Evolutionary conservation across 2,888 invertebrate species (phyloP).

Genomic region (Elmis aenea): DNA sequence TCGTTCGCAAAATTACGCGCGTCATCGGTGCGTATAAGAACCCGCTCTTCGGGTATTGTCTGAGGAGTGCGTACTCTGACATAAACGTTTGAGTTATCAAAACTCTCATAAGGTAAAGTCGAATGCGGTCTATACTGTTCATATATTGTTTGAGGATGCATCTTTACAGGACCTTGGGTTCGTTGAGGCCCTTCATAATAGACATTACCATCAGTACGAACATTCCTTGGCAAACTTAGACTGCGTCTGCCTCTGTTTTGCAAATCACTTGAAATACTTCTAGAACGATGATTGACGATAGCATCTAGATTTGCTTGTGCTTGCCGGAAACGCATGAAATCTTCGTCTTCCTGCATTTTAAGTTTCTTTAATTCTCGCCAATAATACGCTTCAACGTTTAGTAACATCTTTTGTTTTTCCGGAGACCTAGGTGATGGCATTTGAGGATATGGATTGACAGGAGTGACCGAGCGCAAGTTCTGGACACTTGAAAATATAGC

Average conservation of each 20-base stretch:
- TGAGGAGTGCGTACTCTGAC: conserved; percentile 7
- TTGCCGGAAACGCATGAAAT: conserved; percentile 37
- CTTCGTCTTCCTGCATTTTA: conserved; percentile 57
- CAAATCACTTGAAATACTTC: conserved; percentile 47
- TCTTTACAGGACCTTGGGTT: too few species aligned
- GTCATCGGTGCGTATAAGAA: background rate
- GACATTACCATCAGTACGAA: conserved; percentile 5
- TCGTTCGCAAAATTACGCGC: background rate
- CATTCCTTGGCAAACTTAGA: conserved; percentile 42
- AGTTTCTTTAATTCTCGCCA: conserved; percentile 64
- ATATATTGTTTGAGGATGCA: too few species aligned
- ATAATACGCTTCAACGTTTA: conserved; percentile 61
- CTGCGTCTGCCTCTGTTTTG: conserved; percentile 43
- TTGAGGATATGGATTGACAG: conserved; percentile 3
- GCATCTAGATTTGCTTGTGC: conserved; percentile 33
- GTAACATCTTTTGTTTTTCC: conserved; percentile 53
- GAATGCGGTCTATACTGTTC: too few species aligned
- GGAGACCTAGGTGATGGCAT: conserved; percentile 31
- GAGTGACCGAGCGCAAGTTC: conserved; percentile 6
- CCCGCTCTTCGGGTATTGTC: conserved; percentile 25
- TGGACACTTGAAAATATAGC: too few species aligned
- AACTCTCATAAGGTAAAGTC: too few species aligned
- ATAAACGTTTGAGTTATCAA: too few species aligned
- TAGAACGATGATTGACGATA: conserved; percentile 42
- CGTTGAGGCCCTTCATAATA: too few species aligned